Evolutionary conservation across 2,113 vertebrate species (phyloP), one percentile per base, ranked within the genome.

Genomic region (Triplophysa rosa): DNA sequence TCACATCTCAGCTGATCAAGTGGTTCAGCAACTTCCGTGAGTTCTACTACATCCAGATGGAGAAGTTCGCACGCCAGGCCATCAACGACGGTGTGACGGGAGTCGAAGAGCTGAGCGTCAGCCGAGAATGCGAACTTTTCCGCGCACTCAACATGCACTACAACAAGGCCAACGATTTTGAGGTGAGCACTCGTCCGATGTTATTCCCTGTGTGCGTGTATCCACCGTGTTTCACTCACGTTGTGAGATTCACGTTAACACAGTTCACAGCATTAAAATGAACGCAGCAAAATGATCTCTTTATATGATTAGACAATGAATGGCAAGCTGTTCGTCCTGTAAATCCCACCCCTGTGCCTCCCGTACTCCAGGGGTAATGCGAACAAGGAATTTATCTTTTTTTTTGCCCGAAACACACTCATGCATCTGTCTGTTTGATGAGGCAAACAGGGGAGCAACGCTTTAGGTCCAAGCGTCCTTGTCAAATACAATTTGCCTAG

Each of bases 11-110:
- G 93, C 96, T 99, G 93, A 99, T 99, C 95, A 99, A 99, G 93
- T 99, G 98, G 97, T 99, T 99, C 92, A 99, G 97, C 94, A 99
- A 99, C 94, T 98, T 99, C 93, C 92, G 98, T 63, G 98, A 99
- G 93, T 99, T 99, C 93, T 99, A 98, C 95, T 99, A 98, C 93
- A 99, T 98, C 94, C 98, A 99, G 94, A 99, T 98, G 98, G 98
- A 99, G 94, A 99, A 99, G 93, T 99, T 98, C 2, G 97, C 98
- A 0, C 95, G 97, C 67, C 97, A 99, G 94, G 89, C 96, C 92
- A 99, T 99, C 94, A 98, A 98, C 67, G 98, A 99, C 37, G 98
- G 98, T 2, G 95, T 95, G 90, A 95, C 97, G 0, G 93, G 94
- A 2, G 88, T 92, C 0, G 97, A 99, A 75, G 97, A 98, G 87